A percentile compares a stretch with the other conserved stretches of the same genome.
Conservation (phyloP, 2,888 invertebrate genomes). For the Hemithea aestivaria region DNA sequence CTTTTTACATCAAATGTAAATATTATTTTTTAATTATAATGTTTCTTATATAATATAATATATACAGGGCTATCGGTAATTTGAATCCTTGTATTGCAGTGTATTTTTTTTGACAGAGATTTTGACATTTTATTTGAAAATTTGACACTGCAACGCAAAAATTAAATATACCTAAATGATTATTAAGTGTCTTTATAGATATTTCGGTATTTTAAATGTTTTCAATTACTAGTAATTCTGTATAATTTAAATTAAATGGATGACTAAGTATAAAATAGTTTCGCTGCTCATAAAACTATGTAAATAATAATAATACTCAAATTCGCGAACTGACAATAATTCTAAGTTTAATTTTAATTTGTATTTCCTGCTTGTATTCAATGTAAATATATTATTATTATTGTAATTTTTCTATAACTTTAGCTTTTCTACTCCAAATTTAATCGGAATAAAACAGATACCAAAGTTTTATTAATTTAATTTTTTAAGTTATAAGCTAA, state of each 20-base stretch:
- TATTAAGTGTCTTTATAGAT: too few species aligned
- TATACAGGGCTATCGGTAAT: too few species aligned
- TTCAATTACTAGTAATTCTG: too few species aligned
- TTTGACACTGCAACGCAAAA: too few species aligned
- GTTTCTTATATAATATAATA: too few species aligned
- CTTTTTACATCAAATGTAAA: too few species aligned
- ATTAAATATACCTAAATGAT: neutral
- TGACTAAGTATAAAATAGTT: constrained; percentile 30
- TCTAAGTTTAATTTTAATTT: constrained; percentile 69
- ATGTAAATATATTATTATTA: constrained; percentile 67
- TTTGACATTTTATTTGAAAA: too few species aligned
- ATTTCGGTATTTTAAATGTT: too few species aligned
- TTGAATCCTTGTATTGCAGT: too few species aligned
- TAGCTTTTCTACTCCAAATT: constrained; percentile 71
- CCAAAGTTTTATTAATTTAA: constrained; percentile 77
- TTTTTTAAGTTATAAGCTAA: constrained; percentile 66
- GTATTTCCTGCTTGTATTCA: constrained; percentile 37
- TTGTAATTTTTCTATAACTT: constrained; percentile 63
- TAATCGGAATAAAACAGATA: constrained; percentile 76
- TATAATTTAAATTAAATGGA: too few species aligned
- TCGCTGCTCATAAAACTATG: constrained; percentile 48
- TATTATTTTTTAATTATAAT: too few species aligned
- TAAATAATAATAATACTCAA: constrained; percentile 71
- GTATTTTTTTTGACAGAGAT: too few species aligned
- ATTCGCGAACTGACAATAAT: constrained; percentile 76